Conservation (phyloP, 2,797 vertebrate genomes). For the Lindbergichthys nudifrons region DNA sequence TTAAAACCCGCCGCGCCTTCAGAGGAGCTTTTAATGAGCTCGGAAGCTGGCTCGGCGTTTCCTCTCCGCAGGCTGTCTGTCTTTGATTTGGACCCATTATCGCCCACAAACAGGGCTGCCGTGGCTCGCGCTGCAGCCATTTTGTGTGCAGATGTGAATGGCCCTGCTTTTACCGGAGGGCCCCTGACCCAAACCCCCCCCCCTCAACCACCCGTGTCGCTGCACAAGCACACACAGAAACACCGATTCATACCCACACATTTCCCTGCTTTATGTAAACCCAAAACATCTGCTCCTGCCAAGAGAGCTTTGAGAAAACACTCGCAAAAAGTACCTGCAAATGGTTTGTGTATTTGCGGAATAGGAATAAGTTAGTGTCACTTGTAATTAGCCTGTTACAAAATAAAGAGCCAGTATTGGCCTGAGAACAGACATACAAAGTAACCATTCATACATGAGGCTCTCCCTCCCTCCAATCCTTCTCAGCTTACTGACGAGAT, state of each 20-base stretch:
- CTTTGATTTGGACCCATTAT: slow-evolving; percentile 83
- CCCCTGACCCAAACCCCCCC: slow-evolving; percentile 50
- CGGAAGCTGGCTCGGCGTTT: slow-evolving; percentile 73
- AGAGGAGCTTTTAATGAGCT: slow-evolving; percentile 81
- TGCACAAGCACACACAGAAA: slow-evolving; percentile 61
- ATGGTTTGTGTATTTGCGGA: slow-evolving; percentile 82
- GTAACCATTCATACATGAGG: slow-evolving; percentile 75
- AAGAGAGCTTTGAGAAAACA: slow-evolving; percentile 77
- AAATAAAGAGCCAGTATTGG: slow-evolving; percentile 74
- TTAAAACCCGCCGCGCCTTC: slow-evolving; percentile 76
- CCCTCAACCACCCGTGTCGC: slow-evolving; percentile 51
- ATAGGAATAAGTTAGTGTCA: slow-evolving; percentile 79
- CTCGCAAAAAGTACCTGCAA: slow-evolving; percentile 81
- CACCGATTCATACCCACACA: slow-evolving; percentile 73
- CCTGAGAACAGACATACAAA: slow-evolving; percentile 67
- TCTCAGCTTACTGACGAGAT: slow-evolving; percentile 65
- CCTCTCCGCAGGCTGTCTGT: slow-evolving; percentile 75
- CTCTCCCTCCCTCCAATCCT: slow-evolving; percentile 12
- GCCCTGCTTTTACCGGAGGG: slow-evolving; percentile 54
- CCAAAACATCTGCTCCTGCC: slow-evolving; percentile 71
- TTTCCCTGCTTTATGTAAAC: slow-evolving; percentile 73
- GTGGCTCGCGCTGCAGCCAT: slow-evolving; percentile 43
- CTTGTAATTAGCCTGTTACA: slow-evolving; percentile 77
- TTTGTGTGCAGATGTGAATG: slow-evolving; percentile 70
- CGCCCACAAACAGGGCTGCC: slow-evolving; percentile 65